Conservation (phyloP, 2,888 invertebrate genomes). For the Ectropis crepuscularia region DNA sequence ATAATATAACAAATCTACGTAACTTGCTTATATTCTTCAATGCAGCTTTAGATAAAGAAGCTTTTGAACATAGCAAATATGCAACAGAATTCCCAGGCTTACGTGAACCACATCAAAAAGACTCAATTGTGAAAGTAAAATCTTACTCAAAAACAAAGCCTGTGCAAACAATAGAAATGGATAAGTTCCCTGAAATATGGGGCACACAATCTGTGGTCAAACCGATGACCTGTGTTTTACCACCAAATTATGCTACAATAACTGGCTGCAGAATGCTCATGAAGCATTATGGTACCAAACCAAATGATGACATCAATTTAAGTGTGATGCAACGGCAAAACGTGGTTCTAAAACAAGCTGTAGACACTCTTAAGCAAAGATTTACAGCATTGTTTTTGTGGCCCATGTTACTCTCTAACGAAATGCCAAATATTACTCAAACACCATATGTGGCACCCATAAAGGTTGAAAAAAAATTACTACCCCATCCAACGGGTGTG, state of each 20-base stretch:
- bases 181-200: conserved; percentile 60
- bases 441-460: conserved; percentile 1
- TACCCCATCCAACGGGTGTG: conserved; percentile 2
- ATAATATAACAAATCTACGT: conserved; percentile 56
- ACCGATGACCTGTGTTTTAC: conserved; percentile 56
- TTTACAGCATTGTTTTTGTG: conserved; percentile 65
- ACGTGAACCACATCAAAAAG: conserved; percentile 38
- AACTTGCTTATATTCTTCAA: conserved; percentile 62
- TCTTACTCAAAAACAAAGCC: conserved; percentile 63
- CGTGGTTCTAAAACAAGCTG: conserved; percentile 50
- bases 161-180: conserved; percentile 29
- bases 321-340: conserved; percentile 52
- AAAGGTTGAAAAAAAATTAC: conserved; percentile 13
- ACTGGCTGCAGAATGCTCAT: conserved; percentile 67
- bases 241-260: conserved; percentile 67
- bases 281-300: conserved; percentile 42
- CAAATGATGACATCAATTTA: conserved; percentile 42
- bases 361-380: conserved; percentile 56
- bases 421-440: conserved; percentile 7
- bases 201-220: conserved; percentile 47
- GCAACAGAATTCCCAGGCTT: conserved; percentile 52
- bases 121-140: conserved; percentile 53
- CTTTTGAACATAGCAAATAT: conserved; percentile 51
- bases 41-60: conserved; percentile 54
- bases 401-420: conserved; percentile 70